Percentiles rank a stretch among this genome's conserved stretches.
phyloP scores from a whole-genome alignment of 2,797 vertebrate genomes.

The Pelobates cultripes region DNA sequence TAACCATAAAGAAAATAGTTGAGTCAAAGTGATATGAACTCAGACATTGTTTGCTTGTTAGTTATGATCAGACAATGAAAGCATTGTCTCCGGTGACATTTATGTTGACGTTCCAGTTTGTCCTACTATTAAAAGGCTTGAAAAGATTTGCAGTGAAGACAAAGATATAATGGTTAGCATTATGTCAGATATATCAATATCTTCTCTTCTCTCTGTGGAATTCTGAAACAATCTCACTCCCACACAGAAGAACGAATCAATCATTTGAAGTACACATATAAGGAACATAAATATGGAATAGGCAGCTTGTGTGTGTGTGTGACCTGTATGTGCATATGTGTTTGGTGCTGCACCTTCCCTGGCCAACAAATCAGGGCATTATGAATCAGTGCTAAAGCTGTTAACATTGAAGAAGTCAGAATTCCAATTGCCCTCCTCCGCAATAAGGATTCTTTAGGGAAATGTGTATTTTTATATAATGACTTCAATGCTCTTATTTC shows the following conservation, averaged over 20 bases:
- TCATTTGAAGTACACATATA: constrained; percentile 15
- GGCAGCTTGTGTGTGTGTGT: background rate
- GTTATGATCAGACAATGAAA: constrained; percentile 4
- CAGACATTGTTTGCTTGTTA: constrained; percentile 3
- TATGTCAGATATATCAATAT: constrained; percentile 19
- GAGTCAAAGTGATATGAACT: background rate
- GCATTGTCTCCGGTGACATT: constrained; percentile 2
- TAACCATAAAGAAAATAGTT: background rate
- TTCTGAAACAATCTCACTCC: background rate
- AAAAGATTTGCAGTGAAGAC: background rate
- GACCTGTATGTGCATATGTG: background rate
- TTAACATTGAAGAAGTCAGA: constrained; percentile 3
- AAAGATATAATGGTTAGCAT: constrained; percentile 1
- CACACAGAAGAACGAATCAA: background rate
- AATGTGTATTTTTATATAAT: constrained; percentile 12
- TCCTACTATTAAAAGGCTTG: constrained; percentile 10
- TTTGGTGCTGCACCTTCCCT: background rate
- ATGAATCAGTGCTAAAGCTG: background rate
- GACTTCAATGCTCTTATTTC: constrained; percentile 1
- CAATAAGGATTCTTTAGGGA: background rate
- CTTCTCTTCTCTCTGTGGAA: constrained; percentile 1
- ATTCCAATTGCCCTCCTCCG: background rate
- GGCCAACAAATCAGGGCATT: background rate
- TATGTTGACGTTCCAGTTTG: constrained; percentile 11
- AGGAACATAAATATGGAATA: background rate